Base-by-base conservation (phyloP, 1,140 invertebrate species). In the Bombus waltoni region DNA sequence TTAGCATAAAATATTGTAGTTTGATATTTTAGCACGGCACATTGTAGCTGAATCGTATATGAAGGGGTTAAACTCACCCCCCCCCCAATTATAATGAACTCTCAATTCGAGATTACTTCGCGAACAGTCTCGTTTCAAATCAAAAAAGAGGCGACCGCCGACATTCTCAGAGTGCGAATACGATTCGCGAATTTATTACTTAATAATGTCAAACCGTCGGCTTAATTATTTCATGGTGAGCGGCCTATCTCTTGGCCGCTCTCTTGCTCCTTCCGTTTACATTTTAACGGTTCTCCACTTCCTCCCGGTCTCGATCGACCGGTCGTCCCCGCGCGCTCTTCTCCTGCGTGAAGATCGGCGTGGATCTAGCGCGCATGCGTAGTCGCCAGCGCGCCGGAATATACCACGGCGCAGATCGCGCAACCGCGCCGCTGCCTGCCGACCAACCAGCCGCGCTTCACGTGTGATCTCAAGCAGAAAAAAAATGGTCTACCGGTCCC, bases 211-310 rank as follows among this genome's bases (percentile, higher is more conserved):
- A 87, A 80, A 22, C 74, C 18, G 74, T 78, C 81, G 38, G 74
- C 47, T 87, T 87, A 87, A 86, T 86, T 82, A 86, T 76, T 75
- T 86, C 80, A 68, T 62, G 80, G 44, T 42, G 57, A 59, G n/a
- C 32, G 38, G 18, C 73, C 62, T 38, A 38, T 74, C 71, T 89
- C 68, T 18, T 65, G 65, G n/a, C 68, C 28, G 38, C 65, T 72
- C 53, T 73, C 81, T 32, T 35, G 59, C 85, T 74, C 82, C 86
- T 86, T 88, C 89, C 89, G 89, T 90, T 90, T 90, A 88, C 83
- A 90, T 90, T 88, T 90, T 90, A 90, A 90, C 89, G 89, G 89
- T 90, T 90, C 86, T 90, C 62, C 77, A 90, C 86, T 90, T 90
- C 89, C 89, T 89, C 73, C 86, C 86, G 62, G 89, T 90, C 83